These are phyloP conservation scores for Antrozous pallidus DNA, from an alignment of 2,797 vertebrate genomes.

Conservation along the genomic window DNA sequence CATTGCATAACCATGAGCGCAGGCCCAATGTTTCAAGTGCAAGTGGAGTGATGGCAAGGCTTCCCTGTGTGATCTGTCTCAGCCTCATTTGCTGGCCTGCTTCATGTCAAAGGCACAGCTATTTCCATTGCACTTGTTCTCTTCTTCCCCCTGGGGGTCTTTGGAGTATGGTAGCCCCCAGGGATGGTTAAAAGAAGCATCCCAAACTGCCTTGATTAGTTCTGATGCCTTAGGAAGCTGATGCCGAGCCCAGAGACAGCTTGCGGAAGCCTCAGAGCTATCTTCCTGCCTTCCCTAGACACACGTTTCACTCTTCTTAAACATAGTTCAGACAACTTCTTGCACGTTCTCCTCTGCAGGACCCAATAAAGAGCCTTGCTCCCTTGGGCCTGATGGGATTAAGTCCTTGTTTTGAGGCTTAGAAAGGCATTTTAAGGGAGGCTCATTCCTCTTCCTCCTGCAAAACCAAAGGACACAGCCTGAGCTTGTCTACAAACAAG, in stretches of 20 bases:
- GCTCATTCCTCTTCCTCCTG: neutral
- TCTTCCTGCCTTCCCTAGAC: neutral
- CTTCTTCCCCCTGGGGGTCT: neutral
- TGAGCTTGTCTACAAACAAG: neutral
- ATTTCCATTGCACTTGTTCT: neutral
- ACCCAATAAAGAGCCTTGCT: neutral
- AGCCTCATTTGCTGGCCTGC: neutral
- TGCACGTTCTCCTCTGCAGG: neutral
- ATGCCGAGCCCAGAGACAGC: neutral
- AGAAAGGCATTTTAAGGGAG: neutral
- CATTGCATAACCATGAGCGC: constrained; percentile 63
- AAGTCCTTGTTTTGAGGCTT: neutral
- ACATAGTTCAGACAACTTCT: neutral
- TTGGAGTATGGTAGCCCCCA: neutral
- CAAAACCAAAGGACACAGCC: neutral
- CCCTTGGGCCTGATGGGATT: neutral
- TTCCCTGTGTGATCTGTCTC: neutral
- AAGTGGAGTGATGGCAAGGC: neutral
- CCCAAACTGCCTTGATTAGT: constrained; percentile 8
- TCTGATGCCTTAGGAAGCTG: constrained; percentile 9
- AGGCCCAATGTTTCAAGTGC: neutral
- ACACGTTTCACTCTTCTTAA: neutral
- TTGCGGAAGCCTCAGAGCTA: neutral
- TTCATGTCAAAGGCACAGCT: neutral
- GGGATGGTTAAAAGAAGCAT: constrained; percentile 39